phyloP scores from a whole-genome alignment of 2,888 invertebrate species.

The Ferdinandea cuprea region DNA sequence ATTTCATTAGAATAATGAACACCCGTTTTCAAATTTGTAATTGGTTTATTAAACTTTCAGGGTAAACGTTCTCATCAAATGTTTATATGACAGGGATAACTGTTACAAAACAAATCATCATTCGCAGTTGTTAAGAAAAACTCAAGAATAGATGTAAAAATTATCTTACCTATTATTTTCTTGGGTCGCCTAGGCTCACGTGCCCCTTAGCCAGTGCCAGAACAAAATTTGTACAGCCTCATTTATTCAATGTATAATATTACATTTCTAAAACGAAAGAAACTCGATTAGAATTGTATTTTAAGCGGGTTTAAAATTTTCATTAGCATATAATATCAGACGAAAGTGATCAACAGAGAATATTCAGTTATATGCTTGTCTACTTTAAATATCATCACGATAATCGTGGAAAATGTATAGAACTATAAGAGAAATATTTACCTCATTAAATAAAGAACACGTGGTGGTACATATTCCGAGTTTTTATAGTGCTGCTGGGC shows the following conservation, averaged over 20 bases:
- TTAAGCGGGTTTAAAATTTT: no score
- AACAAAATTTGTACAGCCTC: no score
- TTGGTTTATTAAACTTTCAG: conserved; percentile 65
- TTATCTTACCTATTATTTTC: not conserved
- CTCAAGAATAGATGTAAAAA: not conserved
- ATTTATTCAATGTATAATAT: no score
- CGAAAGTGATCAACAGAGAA: conserved; percentile 75
- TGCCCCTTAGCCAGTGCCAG: not conserved
- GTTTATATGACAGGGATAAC: conserved; percentile 79
- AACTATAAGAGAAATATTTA: not conserved
- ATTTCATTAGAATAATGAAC: no score
- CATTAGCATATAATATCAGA: no score
- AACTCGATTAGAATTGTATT: not conserved
- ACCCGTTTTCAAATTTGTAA: not conserved
- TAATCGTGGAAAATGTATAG: not conserved
- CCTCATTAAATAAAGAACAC: conserved; percentile 15
- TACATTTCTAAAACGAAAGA: no score
- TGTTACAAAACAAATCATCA: conserved; percentile 70
- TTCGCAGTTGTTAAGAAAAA: conserved; percentile 2
- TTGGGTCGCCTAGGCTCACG: not conserved
- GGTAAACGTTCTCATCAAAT: conserved; percentile 76
- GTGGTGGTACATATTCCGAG: no score
- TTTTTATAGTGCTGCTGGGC: not conserved
- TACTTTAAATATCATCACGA: conserved; percentile 75
- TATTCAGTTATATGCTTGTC: conserved; percentile 77